A percentile compares a stretch with the other conserved stretches of the same genome.
These are phyloP conservation scores for Microcebus jonahi DNA, from an alignment of 2,113 vertebrate species.

Conservation along the genomic window DNA sequence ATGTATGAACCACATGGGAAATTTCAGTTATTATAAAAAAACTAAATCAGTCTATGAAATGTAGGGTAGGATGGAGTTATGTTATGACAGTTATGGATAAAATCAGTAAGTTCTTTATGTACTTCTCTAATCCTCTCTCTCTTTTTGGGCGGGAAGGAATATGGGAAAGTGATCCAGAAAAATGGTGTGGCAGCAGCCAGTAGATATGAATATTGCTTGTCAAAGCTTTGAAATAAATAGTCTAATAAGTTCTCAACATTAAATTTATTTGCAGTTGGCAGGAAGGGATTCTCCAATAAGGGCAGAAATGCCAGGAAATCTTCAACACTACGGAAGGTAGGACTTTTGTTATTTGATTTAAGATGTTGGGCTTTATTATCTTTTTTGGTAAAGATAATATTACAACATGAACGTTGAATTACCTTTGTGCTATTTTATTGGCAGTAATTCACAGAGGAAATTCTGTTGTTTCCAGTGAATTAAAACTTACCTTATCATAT, in stretches of 20 bases:
- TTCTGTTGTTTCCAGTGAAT: not conserved
- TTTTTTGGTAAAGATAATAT: conserved; percentile 4
- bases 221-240: not conserved
- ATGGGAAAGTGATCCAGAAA: not conserved
- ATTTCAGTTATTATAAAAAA: not conserved
- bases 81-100: not conserved
- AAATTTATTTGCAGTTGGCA: conserved; percentile 88
- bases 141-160: not conserved
- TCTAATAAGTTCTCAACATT: conserved; percentile 56
- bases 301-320: conserved; percentile 95
- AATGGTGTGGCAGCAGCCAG: not conserved
- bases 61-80: not conserved
- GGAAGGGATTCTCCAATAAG: conserved; percentile 97
- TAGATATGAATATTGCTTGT: not conserved
- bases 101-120: not conserved
- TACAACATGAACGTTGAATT: not conserved
- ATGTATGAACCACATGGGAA: rapidly evolving
- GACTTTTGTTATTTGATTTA: conserved; percentile 45
- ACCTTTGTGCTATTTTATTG: not conserved
- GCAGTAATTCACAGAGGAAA: not conserved
- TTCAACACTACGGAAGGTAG: conserved; percentile 98
- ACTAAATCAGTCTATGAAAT: not conserved
- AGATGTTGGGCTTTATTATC: not conserved
- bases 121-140: rapidly evolving
- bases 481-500: not conserved